Evolutionary conservation across 2,888 invertebrate species (phyloP).

Genomic region (Eupeodes latifasciatus): DNA sequence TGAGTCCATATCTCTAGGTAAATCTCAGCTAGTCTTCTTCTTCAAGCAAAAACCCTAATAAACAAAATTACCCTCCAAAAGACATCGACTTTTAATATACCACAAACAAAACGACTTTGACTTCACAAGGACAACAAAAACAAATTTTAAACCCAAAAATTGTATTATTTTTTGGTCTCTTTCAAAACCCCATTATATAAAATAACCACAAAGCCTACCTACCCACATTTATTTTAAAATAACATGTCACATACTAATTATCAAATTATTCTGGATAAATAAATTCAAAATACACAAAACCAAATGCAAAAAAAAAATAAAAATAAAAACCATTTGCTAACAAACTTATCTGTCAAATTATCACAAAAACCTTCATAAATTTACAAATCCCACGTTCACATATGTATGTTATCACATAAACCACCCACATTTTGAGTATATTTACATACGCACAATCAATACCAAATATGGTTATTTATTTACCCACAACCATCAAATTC

Average conservation of each 20-base stretch:
- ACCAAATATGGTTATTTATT: conserved; percentile 29
- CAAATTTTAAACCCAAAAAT: background rate
- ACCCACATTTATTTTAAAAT: conserved; percentile 41
- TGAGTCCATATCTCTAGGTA: too few relatives aligned
- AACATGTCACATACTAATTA: conserved; percentile 57
- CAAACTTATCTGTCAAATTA: conserved; percentile 65
- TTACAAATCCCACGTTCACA: conserved; percentile 63
- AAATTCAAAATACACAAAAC: background rate
- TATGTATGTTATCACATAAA: conserved; percentile 36
- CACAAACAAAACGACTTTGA: background rate
- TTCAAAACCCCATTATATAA: conserved; percentile 7
- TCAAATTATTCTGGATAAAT: conserved; percentile 38
- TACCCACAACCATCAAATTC: conserved; percentile 3
- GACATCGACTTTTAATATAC: background rate
- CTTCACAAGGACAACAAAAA: background rate
- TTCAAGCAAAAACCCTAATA: background rate
- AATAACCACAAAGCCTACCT: conserved; percentile 27
- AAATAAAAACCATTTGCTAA: conserved; percentile 38
- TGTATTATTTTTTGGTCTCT: background rate
- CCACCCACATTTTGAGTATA: conserved; percentile 51
- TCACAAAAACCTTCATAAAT: conserved; percentile 67
- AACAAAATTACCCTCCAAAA: background rate
- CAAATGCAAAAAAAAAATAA: background rate
- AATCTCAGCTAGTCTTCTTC: too few relatives aligned
- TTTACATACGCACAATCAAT: conserved; percentile 47